Evolutionary conservation across 2,797 vertebrate genomes (phyloP).

Genomic region (Hypotaenidia okinawae): DNA sequence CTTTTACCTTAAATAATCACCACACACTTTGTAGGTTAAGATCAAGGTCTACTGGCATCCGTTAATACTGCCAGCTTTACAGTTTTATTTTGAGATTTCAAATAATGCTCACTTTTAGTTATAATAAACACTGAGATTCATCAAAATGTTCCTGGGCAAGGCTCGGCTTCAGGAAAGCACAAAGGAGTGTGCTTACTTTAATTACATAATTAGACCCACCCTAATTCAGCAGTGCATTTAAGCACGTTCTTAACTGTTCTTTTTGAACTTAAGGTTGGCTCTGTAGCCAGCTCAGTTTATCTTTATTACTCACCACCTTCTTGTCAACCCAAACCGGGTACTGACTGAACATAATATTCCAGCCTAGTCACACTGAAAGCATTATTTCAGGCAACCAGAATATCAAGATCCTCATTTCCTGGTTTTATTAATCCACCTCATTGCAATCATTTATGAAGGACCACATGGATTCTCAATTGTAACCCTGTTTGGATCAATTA

Average conservation of each 20-base stretch:
- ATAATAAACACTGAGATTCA: neutral
- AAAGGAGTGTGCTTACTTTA: slow-evolving; percentile 27
- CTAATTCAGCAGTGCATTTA: slow-evolving; percentile 33
- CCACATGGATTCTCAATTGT: neutral
- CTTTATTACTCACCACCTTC: slow-evolving; percentile 18
- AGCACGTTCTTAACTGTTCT: neutral
- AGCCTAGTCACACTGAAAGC: neutral
- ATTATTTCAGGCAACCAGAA: neutral
- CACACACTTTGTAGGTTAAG: neutral
- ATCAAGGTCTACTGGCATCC: neutral
- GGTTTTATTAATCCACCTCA: slow-evolving; percentile 1
- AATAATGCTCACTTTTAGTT: neutral
- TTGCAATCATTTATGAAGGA: slow-evolving; percentile 2
- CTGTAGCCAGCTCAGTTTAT: slow-evolving; percentile 5
- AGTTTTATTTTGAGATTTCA: neutral
- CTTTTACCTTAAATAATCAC: neutral
- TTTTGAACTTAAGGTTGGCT: slow-evolving; percentile 42
- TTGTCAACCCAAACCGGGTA: slow-evolving; percentile 5
- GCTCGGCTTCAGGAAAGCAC: slow-evolving; percentile 1
- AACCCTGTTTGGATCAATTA: slow-evolving; percentile 13
- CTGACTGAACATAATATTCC: neutral
- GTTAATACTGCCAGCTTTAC: neutral
- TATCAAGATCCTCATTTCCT: slow-evolving; percentile 21
- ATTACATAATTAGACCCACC: slow-evolving; percentile 44
- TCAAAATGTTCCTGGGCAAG: slow-evolving; percentile 17